Evolutionary conservation across 2,113 vertebrate species (phyloP).

Genomic region (Polyodon spathula): DNA sequence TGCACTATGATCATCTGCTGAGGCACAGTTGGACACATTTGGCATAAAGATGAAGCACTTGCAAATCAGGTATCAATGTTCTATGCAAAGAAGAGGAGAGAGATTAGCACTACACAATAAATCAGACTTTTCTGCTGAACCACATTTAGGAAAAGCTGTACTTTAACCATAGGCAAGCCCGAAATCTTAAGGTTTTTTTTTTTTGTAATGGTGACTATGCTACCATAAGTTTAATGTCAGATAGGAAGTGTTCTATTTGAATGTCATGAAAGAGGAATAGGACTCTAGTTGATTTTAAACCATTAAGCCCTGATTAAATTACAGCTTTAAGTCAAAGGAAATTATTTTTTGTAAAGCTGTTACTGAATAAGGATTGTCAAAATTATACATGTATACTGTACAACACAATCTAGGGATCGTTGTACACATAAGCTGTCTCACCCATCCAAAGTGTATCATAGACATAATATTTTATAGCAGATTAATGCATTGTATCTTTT

Average conservation of each 20-base stretch:
- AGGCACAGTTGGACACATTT: conserved; percentile 19
- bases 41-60: conserved; percentile 29
- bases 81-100: conserved; percentile 14
- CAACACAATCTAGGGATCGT: too few species aligned
- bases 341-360: background rate
- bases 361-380: too few species aligned
- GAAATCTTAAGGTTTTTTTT: background rate
- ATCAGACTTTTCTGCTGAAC: conserved; percentile 3
- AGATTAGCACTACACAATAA: background rate
- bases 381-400: too few species aligned
- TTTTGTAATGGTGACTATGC: background rate
- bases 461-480: too few species aligned
- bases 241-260: background rate
- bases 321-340: background rate
- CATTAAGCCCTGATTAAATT: background rate
- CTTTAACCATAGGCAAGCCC: background rate
- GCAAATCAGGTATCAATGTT: conserved; percentile 27
- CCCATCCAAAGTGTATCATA: too few species aligned
- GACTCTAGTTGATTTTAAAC: background rate
- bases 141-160: background rate
- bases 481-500: too few species aligned
- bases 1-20: conserved; percentile 26
- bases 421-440: too few species aligned
- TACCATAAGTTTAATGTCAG: background rate
- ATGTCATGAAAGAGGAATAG: background rate